Base-by-base conservation (phyloP, 2,113 vertebrate genomes). In the Lathamus discolor region DNA sequence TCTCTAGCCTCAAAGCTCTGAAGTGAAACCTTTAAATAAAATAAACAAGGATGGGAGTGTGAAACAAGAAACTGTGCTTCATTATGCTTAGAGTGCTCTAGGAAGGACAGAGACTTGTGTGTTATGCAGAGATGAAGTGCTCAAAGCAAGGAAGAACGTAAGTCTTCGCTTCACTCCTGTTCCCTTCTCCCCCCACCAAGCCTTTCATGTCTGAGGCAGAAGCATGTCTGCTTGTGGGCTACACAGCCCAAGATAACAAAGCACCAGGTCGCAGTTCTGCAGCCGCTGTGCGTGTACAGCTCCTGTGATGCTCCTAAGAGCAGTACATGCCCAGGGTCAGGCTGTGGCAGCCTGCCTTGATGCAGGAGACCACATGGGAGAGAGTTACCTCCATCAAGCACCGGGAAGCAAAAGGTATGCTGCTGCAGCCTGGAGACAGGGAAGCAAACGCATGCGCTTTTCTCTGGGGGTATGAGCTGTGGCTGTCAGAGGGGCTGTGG, bases 1-100 rank as follows among this genome's bases (percentile, higher is more conserved):
- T 96, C 93, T 94, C 48, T 84, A 91, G 80, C 77, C 91, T 93
- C 88, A 94, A 92, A 94, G 81, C 95, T 91, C 81, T 76, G 86
- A 89, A 94, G 83, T 62, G 86, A 92, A 84, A 89, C 77, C 74
- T 94, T 93, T 93, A 94, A 95, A 93, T 95, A 95, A 96, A 94
- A 95, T 93, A 94, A 95, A 95, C 87, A 96, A 91, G 92, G 80
- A 73, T 43, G 54, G 81, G 86, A 92, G 90, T 76, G 92, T 83
- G 93, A 91, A 95, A 75, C 69, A 79, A 86, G 93, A 61, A 82
- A 68, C 77, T 79, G 52, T 66, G 63, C 57, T 94, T 93, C 85
- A 10, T 92, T 78, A 52, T 85, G 61, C 74, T 78, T n/a, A 27
- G 70, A 88, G 74, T 44, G 78, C 86, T 91, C 27, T 67, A 41